Evolutionary conservation across 1,140 invertebrate species (phyloP), one percentile per base, ranked within the genome.

Genomic region (Portunus trituberculatus): DNA sequence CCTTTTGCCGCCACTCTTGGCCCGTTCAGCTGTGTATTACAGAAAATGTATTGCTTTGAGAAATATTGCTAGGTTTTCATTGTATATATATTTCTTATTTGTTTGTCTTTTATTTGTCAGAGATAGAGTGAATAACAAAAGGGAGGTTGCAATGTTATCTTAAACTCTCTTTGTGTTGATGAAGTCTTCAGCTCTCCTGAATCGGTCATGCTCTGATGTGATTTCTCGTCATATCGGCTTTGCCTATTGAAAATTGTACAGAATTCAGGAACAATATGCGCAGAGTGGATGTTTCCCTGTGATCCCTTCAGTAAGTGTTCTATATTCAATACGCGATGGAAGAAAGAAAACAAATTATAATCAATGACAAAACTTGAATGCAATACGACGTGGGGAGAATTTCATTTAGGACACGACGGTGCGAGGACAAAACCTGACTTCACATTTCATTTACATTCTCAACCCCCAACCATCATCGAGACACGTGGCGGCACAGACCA

Each of bases 301-400:
- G 6, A 39, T 39, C 39, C 39, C 39, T 39, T 39, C 39, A 2
- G 39, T 39, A n/a, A 76, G n/a, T n/a, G 67, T n/a, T 76, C 67
- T 20, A 25, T 76, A 76, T 20, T 76, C 52, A 16, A 20, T 76
- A 76, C 20, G 52, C 52, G 20, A 59, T n/a, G 25, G n/a, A 7
- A 76, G 67, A 76, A 59, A 20, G 67, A 76, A 76, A 76, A n/a
- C 20, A 76, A 76, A 76, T n/a, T 88, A 88, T 88, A 88, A 88
- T 88, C 46, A 39, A 88, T 45, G 87, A 48, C 67, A 76, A n/a
- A n/a, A 76, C n/a, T n/a, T 76, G 67, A 8, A 76, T 76, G 67
- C 67, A 25, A 76, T 25, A n/a, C 67, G 67, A 25, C 67, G 20
- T n/a, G 67, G 67, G 67, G 67, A n/a, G 67, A 76, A 76, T 76